phyloP scores from a whole-genome alignment of 2,113 vertebrate genomes.

The Pterophyllum scalare region DNA sequence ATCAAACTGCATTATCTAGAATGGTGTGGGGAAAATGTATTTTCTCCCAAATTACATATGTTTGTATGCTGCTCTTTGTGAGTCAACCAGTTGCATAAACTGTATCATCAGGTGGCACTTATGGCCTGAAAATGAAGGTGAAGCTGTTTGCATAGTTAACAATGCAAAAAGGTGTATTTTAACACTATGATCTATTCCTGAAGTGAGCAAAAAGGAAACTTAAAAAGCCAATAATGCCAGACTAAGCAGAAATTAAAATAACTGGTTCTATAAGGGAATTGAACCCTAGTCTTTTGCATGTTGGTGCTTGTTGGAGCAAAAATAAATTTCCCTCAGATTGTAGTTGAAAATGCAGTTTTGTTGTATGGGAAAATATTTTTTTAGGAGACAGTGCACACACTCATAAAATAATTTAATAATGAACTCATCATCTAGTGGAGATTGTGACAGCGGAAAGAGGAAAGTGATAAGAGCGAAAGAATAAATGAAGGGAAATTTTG shows the following conservation, averaged over 20 bases:
- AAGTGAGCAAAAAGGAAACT: background rate
- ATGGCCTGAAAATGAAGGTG: background rate
- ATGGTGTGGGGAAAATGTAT: background rate
- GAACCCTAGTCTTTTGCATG: background rate
- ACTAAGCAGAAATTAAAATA: background rate
- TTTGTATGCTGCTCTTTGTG: background rate
- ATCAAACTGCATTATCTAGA: background rate
- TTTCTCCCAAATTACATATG: background rate
- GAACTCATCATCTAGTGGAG: slow-evolving; percentile 27
- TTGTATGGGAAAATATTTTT: background rate
- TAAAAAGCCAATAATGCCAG: background rate
- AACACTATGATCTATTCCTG: background rate
- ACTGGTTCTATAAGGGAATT: background rate
- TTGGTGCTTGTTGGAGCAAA: background rate
- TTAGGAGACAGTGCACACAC: slow-evolving; percentile 1
- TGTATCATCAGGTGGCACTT: background rate
- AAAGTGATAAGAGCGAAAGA: slow-evolving; percentile 16
- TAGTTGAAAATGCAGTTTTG: background rate
- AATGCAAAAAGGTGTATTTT: background rate
- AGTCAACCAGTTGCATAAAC: background rate
- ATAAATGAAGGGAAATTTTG: background rate
- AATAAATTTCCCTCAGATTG: background rate
- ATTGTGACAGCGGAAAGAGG: background rate
- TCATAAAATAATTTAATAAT: slow-evolving; percentile 22
- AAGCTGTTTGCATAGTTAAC: background rate